phyloP scores from a whole-genome alignment of 2,888 invertebrate genomes.

The Lasiommata megera region DNA sequence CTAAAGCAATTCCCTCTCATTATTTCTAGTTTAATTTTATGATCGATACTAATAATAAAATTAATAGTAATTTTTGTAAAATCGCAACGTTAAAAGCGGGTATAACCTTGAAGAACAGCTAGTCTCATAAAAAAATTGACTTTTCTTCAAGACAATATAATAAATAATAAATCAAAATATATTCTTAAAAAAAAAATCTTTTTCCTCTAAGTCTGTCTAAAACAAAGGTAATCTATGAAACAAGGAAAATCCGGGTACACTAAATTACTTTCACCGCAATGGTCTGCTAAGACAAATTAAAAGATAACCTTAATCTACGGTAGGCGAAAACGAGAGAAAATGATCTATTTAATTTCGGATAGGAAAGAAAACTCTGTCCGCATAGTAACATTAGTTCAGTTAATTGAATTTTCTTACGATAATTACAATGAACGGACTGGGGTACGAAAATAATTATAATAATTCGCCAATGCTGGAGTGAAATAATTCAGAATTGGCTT shows the following conservation, averaged over 20 bases:
- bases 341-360: conserved; percentile 3
- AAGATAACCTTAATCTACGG: conserved; percentile 3
- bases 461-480: background rate
- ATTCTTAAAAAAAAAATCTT: too few species aligned
- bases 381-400: conserved; percentile 14
- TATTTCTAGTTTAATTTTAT: too few species aligned
- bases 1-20: too few species aligned
- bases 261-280: background rate
- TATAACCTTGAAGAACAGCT: too few species aligned
- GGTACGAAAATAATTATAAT: conserved; percentile 16
- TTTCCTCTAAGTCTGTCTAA: background rate
- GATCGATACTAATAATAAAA: too few species aligned
- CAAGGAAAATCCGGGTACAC: background rate
- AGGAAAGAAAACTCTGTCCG: conserved; percentile 13
- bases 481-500: background rate
- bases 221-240: background rate
- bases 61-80: too few species aligned
- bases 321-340: conserved; percentile 1
- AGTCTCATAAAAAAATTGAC: too few species aligned
- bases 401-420: conserved; percentile 26
- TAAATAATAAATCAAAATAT: too few species aligned
- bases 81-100: too few species aligned
- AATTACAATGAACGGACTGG: conserved; percentile 15
- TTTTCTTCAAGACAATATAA: too few species aligned
- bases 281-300: conserved; percentile 4